phyloP scores from a whole-genome alignment of 2,797 vertebrate genomes.

The Dicrostonyx torquatus region DNA sequence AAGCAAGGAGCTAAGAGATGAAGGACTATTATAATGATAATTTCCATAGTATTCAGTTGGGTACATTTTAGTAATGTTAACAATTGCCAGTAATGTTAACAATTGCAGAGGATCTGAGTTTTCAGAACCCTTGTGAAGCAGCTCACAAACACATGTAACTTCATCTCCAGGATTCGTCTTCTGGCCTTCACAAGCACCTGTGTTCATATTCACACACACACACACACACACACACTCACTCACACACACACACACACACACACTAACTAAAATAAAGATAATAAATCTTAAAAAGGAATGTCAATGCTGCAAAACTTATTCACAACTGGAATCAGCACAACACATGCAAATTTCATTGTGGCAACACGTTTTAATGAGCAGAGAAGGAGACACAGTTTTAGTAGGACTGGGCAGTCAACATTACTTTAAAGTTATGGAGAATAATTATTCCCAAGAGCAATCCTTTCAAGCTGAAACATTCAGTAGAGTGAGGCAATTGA shows the following conservation, averaged over 20 bases:
- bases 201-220: background rate
- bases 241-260: background rate
- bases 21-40: slow-evolving; percentile 63
- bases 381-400: slow-evolving; percentile 60
- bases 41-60: slow-evolving; percentile 75
- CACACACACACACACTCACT: background rate
- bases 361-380: slow-evolving; percentile 61
- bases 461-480: slow-evolving; percentile 68
- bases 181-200: background rate
- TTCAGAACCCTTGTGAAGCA: background rate
- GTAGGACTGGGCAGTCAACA: background rate
- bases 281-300: background rate
- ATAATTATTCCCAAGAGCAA: background rate
- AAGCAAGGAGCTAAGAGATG: slow-evolving; percentile 61
- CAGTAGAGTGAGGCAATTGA: slow-evolving; percentile 28
- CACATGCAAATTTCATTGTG: slow-evolving; percentile 37
- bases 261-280: background rate
- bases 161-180: background rate
- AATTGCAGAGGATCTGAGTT: background rate
- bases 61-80: slow-evolving; percentile 71
- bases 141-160: background rate
- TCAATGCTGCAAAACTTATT: slow-evolving; percentile 64
- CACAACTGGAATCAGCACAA: slow-evolving; percentile 60
- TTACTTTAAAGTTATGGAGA: background rate
- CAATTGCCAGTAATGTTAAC: background rate